Evolutionary conservation across 2,797 vertebrate genomes (phyloP).

Genomic region (Sebastes aleutianus): DNA sequence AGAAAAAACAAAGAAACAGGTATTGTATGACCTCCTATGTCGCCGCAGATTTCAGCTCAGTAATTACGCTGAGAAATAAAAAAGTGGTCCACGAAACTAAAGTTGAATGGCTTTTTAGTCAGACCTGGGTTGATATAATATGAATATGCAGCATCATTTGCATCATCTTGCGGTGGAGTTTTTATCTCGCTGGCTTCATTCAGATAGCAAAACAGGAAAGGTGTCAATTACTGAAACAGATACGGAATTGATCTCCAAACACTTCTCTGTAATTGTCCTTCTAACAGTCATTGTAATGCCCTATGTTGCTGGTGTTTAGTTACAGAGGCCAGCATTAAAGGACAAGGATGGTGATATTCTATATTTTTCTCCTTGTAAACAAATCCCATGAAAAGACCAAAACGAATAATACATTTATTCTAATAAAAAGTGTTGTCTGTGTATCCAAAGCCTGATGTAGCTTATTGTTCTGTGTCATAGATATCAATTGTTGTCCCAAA

Average conservation of each 20-base stretch:
- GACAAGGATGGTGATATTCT: not conserved
- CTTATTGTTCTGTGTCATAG: not conserved
- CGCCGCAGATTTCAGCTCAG: constrained; percentile 30
- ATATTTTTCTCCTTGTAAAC: not conserved
- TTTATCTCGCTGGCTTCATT: not conserved
- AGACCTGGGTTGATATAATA: not conserved
- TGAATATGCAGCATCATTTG: not conserved
- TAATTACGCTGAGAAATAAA: constrained; percentile 40
- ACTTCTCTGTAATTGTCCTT: not conserved
- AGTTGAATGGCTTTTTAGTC: constrained; percentile 11
- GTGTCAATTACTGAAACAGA: not conserved
- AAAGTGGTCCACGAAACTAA: constrained; percentile 1
- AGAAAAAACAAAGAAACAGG: constrained; percentile 8
- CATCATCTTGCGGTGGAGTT: not conserved
- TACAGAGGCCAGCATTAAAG: not conserved
- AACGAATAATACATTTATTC: not conserved
- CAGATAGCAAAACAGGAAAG: not conserved
- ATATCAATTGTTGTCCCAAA: not conserved
- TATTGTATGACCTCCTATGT: constrained; percentile 39
- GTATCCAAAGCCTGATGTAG: too few species aligned
- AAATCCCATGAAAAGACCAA: not conserved
- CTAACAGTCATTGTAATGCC: not conserved
- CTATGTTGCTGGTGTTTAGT: not conserved
- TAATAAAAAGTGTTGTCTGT: not conserved
- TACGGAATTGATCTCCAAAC: not conserved